These are phyloP conservation scores for Allophyes oxyacanthae DNA, from an alignment of 2,888 invertebrate genomes.

Conservation along the genomic window DNA sequence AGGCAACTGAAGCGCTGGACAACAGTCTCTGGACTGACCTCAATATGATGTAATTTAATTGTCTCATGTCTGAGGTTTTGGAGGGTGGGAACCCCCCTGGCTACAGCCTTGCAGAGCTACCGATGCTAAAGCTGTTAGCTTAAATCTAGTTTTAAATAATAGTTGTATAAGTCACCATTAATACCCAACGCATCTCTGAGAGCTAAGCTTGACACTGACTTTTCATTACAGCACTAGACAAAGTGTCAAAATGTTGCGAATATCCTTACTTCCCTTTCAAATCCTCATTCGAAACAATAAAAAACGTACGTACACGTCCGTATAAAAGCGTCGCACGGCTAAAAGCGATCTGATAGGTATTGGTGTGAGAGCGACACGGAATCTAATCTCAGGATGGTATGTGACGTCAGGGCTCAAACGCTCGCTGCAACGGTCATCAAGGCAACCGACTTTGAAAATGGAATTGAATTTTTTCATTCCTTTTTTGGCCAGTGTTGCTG, in stretches of 20 bases:
- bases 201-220: slow-evolving; percentile 2
- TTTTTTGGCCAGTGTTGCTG: slow-evolving; percentile 14
- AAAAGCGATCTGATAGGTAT: slow-evolving; percentile 48
- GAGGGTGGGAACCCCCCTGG: too few relatives aligned
- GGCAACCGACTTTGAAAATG: slow-evolving; percentile 33
- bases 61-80: too few relatives aligned
- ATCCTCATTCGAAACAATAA: slow-evolving; percentile 18
- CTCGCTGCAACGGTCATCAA: slow-evolving; percentile 43
- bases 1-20: too few relatives aligned
- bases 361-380: slow-evolving; percentile 44
- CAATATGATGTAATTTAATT: too few relatives aligned
- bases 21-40: too few relatives aligned
- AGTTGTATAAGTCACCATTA: too few relatives aligned
- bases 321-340: slow-evolving; percentile 39
- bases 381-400: slow-evolving; percentile 50
- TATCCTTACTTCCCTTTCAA: slow-evolving; percentile 26
- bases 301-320: slow-evolving; percentile 9
- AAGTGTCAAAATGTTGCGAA: slow-evolving; percentile 10
- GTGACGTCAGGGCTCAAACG: slow-evolving; percentile 44
- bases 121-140: too few relatives aligned
- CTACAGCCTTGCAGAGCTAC: too few relatives aligned
- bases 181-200: neutral
- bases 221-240: slow-evolving; percentile 14
- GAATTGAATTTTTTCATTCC: slow-evolving; percentile 22
- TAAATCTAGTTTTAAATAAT: too few relatives aligned